Conservation (phyloP, 2,888 invertebrate species). For the Leptopilina syphax region DNA sequence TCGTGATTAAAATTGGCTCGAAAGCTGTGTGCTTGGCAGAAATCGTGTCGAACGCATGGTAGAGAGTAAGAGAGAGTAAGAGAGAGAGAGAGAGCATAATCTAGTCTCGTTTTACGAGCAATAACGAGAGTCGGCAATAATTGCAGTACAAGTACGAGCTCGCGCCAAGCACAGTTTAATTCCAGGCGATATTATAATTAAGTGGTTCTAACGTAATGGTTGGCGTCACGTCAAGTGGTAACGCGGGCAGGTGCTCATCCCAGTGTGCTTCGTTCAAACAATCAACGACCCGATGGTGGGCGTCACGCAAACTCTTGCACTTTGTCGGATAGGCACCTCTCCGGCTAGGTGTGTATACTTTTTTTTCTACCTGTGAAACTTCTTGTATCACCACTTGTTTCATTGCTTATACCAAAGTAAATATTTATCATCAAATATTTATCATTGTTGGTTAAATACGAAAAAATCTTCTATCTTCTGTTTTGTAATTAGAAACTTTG, state of each 20-base stretch:
- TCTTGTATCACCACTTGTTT: slow-evolving; percentile 7
- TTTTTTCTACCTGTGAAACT: not conserved
- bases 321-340: slow-evolving; percentile 25
- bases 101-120: slow-evolving; percentile 65
- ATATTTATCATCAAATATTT: too few relatives aligned
- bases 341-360: too few relatives aligned
- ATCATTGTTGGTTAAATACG: too few relatives aligned
- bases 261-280: slow-evolving; percentile 69
- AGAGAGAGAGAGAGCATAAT: slow-evolving; percentile 35
- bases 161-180: slow-evolving; percentile 75
- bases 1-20: slow-evolving; percentile 38
- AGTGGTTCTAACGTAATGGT: slow-evolving; percentile 75
- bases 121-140: slow-evolving; percentile 71
- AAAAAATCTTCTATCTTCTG: too few relatives aligned
- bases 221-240: slow-evolving; percentile 73
- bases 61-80: not conserved
- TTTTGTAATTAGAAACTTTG: too few relatives aligned
- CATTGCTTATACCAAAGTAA: too few relatives aligned
- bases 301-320: slow-evolving; percentile 56
- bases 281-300: slow-evolving; percentile 74
- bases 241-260: slow-evolving; percentile 67
- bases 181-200: slow-evolving; percentile 76
- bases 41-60: slow-evolving; percentile 33
- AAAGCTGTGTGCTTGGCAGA: slow-evolving; percentile 13
- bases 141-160: slow-evolving; percentile 75